These are phyloP conservation scores for Epicampocera succincta DNA, from an alignment of 2,888 invertebrate genomes.

Conservation along the genomic window DNA sequence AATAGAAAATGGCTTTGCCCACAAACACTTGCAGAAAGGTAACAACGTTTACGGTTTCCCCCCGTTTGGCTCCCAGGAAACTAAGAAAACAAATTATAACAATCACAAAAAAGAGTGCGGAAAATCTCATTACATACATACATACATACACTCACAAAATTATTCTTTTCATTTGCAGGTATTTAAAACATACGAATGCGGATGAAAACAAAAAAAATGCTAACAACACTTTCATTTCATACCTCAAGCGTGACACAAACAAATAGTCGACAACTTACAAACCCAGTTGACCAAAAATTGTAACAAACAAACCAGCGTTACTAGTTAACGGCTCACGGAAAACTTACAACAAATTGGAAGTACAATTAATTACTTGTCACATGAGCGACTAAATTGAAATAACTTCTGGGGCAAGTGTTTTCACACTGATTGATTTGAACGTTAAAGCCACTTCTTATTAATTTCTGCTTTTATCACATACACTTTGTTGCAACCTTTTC, in stretches of 20 bases:
- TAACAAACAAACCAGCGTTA: too few species aligned
- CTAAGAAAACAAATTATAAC: constrained; percentile 23
- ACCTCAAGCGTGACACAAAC: constrained; percentile 74
- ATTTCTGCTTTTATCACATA: too few species aligned
- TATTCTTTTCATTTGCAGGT: constrained; percentile 40
- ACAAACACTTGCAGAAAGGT: neutral
- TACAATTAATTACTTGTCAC: too few species aligned
- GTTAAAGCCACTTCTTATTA: too few species aligned
- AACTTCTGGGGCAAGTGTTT: too few species aligned
- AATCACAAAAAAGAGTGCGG: constrained; percentile 21
- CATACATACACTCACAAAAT: constrained; percentile 64
- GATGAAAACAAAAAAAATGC: constrained; percentile 11
- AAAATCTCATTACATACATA: constrained; percentile 58
- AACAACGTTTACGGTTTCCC: constrained; percentile 37
- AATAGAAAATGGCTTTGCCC: constrained; percentile 31
- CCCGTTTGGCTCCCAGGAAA: constrained; percentile 62
- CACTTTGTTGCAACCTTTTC: too few species aligned
- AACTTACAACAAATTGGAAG: too few species aligned
- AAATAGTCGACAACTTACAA: neutral
- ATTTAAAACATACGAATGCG: constrained; percentile 8
- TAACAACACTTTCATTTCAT: constrained; percentile 75
- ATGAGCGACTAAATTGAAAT: too few species aligned
- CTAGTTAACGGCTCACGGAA: too few species aligned
- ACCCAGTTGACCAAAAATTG: constrained; percentile 23
- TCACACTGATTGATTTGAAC: too few species aligned